These are phyloP conservation scores for Brenthis hecate DNA, from an alignment of 2,888 invertebrate species.

Conservation along the genomic window DNA sequence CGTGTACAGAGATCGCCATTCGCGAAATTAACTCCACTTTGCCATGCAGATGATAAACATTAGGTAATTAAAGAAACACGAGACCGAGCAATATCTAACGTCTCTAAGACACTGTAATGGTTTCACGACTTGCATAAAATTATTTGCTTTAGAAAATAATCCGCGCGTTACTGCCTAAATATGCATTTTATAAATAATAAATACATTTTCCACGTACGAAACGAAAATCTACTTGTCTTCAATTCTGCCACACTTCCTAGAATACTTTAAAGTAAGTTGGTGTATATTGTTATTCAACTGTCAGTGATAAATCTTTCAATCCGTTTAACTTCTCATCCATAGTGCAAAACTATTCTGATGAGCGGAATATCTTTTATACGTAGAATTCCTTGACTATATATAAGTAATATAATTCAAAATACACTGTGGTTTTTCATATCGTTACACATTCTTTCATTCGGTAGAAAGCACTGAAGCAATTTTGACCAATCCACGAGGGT, in stretches of 20 bases:
- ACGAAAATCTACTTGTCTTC: not conserved
- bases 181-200: slow-evolving; percentile 17
- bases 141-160: slow-evolving; percentile 22
- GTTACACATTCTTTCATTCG: no score
- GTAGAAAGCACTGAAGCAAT: no score
- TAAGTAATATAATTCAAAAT: no score
- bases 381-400: no score
- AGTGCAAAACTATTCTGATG: not conserved
- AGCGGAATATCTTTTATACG: no score
- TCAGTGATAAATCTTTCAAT: slow-evolving; percentile 11
- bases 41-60: slow-evolving; percentile 8
- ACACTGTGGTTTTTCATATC: no score
- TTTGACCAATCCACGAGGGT: no score
- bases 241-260: not conserved
- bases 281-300: slow-evolving; percentile 4
- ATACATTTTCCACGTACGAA: not conserved
- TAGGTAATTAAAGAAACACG: slow-evolving; percentile 22
- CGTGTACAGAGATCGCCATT: no score
- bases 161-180: slow-evolving; percentile 17
- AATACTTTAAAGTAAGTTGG: not conserved
- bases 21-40: no score
- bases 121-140: slow-evolving; percentile 29
- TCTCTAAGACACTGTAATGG: slow-evolving; percentile 13
- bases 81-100: slow-evolving; percentile 7
- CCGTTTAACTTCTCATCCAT: slow-evolving; percentile 5